Base-by-base conservation (phyloP, 2,113 vertebrate species). In the Esox niger region DNA sequence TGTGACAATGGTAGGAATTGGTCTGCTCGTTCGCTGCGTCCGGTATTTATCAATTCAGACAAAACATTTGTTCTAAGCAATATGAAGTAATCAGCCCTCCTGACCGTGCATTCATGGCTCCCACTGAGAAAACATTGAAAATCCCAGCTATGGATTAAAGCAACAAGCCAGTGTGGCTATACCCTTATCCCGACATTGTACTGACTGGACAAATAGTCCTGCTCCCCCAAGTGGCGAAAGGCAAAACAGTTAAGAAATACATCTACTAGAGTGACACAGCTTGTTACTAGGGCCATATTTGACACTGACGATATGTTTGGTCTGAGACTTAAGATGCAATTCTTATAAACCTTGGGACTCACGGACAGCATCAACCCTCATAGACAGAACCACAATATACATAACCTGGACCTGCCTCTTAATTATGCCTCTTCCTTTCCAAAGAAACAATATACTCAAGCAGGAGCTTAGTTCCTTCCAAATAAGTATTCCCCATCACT, bases 401-500 rank as follows among this genome's bases (percentile, higher is more conserved):
- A 30, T 31, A 4, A 27, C 57, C 59, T 4, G 35, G n/a, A 35
- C 59, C 4, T n/a, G 9, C 10, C 23, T 31, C 30, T 31, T 27
- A 21, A 17, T n/a, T n/a, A n/a, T n/a, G n/a, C n/a, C n/a, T n/a
- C n/a, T 7, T 15, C 27, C 66, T 58, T 57, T 56, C 23, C 65
- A 58, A 7, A 32, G n/a, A 43, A 46, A 55, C 66, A 59, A 2
- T 33, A 9, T 56, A 27, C 23, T 59, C 66, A n/a, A 65, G 54
- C 56, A 32, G 29, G 13, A 61, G 29, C 23, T 62, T 67, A n/a
- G n/a, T n/a, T n/a, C n/a, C n/a, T 69, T 38, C 43, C 25, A 47
- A 78, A 31, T 26, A 8, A 61, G 1, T 60, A 38, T 27, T 27
- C 54, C 21, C 68, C 69, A 66, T 27, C 54, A 67, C 67, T 35